These are phyloP conservation scores for Litoditis marina DNA, from an alignment of 2,888 invertebrate species.

Conservation along the genomic window DNA sequence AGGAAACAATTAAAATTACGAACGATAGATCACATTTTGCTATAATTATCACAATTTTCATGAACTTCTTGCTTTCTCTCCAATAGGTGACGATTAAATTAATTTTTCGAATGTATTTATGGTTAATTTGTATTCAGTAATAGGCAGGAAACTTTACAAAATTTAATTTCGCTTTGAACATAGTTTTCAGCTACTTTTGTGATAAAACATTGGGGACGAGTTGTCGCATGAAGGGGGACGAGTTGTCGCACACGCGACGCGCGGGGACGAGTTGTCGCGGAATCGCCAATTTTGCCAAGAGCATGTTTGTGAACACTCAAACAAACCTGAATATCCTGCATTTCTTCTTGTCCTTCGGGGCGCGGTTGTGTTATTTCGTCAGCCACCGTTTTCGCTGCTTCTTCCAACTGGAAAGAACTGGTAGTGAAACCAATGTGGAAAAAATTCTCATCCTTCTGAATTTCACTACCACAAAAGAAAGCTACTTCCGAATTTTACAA, in stretches of 20 bases:
- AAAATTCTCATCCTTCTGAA: not conserved
- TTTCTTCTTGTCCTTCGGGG: slow-evolving; percentile 81
- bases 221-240: no score
- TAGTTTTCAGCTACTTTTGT: no score
- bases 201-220: no score
- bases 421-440: slow-evolving; percentile 4
- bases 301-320: not conserved
- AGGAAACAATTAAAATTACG: not conserved
- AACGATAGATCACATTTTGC: no score
- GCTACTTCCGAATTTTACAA: not conserved
- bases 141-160: no score
- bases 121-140: not conserved
- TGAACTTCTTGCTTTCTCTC: no score
- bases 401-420: slow-evolving; percentile 73
- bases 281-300: not conserved
- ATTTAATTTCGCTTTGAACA: no score
- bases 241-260: no score
- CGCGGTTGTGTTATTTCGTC: slow-evolving; percentile 92
- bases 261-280: no score
- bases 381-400: slow-evolving; percentile 90
- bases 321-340: slow-evolving; percentile 85
- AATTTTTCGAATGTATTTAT: no score
- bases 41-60: no score
- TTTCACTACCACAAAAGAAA: slow-evolving; percentile 1
- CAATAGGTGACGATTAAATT: no score